Conservation (phyloP, 2,888 invertebrate species). For the Pandemis cinnamomeana region DNA sequence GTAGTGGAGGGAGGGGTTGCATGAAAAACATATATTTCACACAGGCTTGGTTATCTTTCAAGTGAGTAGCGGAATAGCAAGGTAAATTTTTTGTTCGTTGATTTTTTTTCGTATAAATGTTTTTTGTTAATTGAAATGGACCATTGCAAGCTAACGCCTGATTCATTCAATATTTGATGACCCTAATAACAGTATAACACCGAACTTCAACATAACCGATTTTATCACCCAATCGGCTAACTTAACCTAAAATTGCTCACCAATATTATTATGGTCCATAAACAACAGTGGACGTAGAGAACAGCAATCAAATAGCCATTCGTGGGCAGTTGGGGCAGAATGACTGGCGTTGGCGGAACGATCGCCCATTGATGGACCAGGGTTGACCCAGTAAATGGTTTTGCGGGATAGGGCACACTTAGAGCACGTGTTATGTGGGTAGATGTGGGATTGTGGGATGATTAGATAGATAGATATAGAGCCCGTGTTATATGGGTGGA, state of each 20-base stretch:
- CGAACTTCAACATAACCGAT: background rate
- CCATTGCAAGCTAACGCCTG: no score
- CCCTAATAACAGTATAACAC: background rate
- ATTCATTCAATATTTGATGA: background rate
- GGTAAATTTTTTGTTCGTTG: no score
- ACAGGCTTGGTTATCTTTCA: no score
- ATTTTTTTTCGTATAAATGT: no score
- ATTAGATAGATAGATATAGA: no score
- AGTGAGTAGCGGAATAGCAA: no score
- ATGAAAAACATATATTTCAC: no score
- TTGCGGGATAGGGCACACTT: conserved; percentile 13
- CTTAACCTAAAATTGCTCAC: conserved; percentile 1
- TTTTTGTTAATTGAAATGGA: no score
- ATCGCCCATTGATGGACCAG: conserved; percentile 46
- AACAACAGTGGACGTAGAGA: conserved; percentile 35
- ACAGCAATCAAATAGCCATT: conserved; percentile 43
- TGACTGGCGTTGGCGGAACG: conserved; percentile 50
- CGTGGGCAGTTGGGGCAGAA: conserved; percentile 48
- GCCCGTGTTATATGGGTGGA: no score
- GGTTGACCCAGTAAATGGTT: conserved; percentile 16
- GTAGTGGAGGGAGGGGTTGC: no score
- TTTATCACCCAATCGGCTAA: conserved; percentile 1
- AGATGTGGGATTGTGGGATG: no score
- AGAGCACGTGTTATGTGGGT: background rate
- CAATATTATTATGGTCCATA: conserved; percentile 24